A percentile compares a stretch with the other conserved stretches of the same genome.
Evolutionary conservation across 2,888 invertebrate genomes (phyloP).

Genomic region (Phymatocera aterrima): DNA sequence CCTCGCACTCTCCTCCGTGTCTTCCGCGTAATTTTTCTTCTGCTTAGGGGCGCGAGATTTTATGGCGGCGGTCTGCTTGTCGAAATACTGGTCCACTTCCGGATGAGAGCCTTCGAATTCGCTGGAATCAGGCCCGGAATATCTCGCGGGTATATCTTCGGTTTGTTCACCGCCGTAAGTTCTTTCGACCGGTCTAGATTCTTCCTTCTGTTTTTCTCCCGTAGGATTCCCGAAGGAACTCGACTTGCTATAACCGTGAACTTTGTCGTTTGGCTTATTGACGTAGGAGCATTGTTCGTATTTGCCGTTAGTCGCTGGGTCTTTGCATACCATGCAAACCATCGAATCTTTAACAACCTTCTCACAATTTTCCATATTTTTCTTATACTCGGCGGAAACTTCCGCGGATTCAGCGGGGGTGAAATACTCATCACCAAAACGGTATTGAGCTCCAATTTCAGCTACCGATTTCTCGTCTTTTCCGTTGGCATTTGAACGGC

Average conservation of each 20-base stretch:
- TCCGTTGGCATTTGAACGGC: slow-evolving; percentile 47
- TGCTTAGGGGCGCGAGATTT: slow-evolving; percentile 30
- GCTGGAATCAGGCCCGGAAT: background rate
- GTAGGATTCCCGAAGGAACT: slow-evolving; percentile 55
- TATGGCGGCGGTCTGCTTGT: slow-evolving; percentile 28
- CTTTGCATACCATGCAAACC: slow-evolving; percentile 85
- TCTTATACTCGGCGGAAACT: slow-evolving; percentile 77
- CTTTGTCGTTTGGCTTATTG: slow-evolving; percentile 83
- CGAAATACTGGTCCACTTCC: slow-evolving; percentile 14
- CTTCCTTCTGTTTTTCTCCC: background rate
- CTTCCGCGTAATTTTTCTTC: slow-evolving; percentile 20
- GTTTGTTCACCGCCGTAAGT: background rate
- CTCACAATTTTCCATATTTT: slow-evolving; percentile 81
- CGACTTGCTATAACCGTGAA: slow-evolving; percentile 61
- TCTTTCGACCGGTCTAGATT: slow-evolving; percentile 7
- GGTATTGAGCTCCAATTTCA: slow-evolving; percentile 71
- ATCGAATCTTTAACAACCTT: slow-evolving; percentile 81
- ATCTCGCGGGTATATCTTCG: background rate
- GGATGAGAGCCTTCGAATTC: slow-evolving; percentile 3
- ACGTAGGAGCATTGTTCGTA: slow-evolving; percentile 91
- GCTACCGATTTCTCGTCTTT: slow-evolving; percentile 41
- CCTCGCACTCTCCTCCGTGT: background rate
- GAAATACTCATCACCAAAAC: slow-evolving; percentile 71
- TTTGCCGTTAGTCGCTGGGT: slow-evolving; percentile 85
- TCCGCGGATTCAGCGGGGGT: slow-evolving; percentile 72